Base-by-base conservation (phyloP, 2,888 invertebrate genomes). In the Dicranocentrus wangi region DNA sequence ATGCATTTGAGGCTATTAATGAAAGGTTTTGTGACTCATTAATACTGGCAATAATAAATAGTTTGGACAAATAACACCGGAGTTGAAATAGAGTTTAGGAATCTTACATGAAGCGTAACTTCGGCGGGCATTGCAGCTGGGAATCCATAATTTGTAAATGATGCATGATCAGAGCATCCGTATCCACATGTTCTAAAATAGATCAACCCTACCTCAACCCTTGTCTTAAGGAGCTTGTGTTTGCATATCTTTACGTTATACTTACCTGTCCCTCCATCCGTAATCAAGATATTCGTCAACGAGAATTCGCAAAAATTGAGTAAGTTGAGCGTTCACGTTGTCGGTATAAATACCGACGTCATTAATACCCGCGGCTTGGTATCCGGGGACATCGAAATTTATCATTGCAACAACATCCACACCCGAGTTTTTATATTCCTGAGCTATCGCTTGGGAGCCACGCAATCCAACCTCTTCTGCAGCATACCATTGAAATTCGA, bases 381-480 rank as follows among this genome's bases (percentile, higher is more conserved):
- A 82, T 7, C 81, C 81, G 2, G 69, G 55, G 51, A 77, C 77
- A 17, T 76, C 76, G 19, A 76, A 66, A 21, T 76, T 68, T 7
- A 75, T 0, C 75, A 73, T 73, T 1, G 66, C 61, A 17, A 80
- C 78, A 3, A 84, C 84, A 66, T 83, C 39, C 0, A 81, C 73
- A 0, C 42, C 70, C 1, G 17, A n/a, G 1, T 68, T 42, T 13
- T 17, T 28, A 55, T 84, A 83, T 1, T 10, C 7, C 25, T 76
- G 21, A 0, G 84, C 84, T 53, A 84, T 81, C 0, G 68, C 79
- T 2, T 28, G 53, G 1, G 82, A 82, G 2, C 84, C 84, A 1
- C 66, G 47, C 1, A 82, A 72, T n/a, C 82, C 82, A 17, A 76
- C 79, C 43, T 83, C 83, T 51, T 83, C 83, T 8, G 82, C 83